Percentiles rank a stretch among this genome's conserved stretches.
phyloP scores from a whole-genome alignment of 2,113 vertebrate genomes.

The Amia ocellicauda region DNA sequence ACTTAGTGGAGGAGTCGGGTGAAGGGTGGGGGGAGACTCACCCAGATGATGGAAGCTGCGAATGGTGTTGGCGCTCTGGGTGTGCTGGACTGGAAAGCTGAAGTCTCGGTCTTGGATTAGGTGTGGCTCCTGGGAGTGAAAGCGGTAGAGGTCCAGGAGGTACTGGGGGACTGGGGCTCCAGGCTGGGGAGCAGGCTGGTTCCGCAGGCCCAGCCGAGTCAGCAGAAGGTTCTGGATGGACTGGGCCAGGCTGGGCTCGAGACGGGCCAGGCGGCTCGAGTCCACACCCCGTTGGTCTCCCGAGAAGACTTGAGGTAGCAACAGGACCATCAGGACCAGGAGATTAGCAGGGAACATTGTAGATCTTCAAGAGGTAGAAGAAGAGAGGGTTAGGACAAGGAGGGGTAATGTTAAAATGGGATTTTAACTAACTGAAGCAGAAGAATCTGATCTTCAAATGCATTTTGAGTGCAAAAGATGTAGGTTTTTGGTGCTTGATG shows the following conservation, averaged over 20 bases:
- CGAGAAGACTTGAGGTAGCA: constrained; percentile 68
- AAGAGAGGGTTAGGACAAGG: neutral
- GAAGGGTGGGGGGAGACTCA: too few relatives aligned
- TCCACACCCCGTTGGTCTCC: constrained; percentile 54
- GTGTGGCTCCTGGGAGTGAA: constrained; percentile 67
- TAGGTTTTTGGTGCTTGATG: too few relatives aligned
- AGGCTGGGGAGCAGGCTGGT: constrained; percentile 58
- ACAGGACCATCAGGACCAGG: constrained; percentile 71
- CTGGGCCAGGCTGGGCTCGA: constrained; percentile 53
- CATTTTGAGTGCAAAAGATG: too few relatives aligned
- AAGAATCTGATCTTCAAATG: too few relatives aligned
- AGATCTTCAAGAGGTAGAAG: constrained; percentile 49
- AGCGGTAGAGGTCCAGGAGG: constrained; percentile 70
- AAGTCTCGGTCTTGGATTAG: constrained; percentile 62
- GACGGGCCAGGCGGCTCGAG: constrained; percentile 35
- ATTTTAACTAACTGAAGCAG: neutral
- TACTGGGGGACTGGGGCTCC: constrained; percentile 61
- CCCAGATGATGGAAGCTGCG: constrained; percentile 71
- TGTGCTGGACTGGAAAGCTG: constrained; percentile 62
- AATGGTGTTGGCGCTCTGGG: constrained; percentile 68
- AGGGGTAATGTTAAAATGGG: neutral
- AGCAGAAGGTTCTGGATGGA: constrained; percentile 51
- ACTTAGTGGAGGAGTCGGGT: too few relatives aligned
- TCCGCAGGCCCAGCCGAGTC: constrained; percentile 53
- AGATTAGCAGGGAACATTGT: constrained; percentile 79